phyloP scores from a whole-genome alignment of 2,797 vertebrate species.

The Bucorvus abyssinicus region DNA sequence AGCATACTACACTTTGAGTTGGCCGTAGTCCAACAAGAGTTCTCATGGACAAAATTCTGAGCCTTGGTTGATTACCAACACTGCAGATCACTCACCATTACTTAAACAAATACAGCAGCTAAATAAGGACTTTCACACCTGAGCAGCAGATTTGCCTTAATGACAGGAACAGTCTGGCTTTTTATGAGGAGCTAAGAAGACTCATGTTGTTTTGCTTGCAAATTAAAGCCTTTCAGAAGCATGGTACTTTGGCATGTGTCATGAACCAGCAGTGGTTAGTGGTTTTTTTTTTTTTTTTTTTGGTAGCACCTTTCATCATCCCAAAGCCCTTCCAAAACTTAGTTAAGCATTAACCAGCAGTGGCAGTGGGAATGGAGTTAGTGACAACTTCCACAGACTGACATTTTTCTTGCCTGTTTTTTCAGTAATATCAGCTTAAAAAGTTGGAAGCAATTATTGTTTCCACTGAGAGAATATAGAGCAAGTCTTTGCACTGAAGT shows the following conservation, averaged over 20 bases:
- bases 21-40: background rate
- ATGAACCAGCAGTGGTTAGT: background rate
- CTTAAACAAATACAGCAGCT: background rate
- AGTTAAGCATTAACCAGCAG: slow-evolving; percentile 22
- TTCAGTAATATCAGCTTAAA: background rate
- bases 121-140: background rate
- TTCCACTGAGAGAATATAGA: background rate
- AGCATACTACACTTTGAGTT: background rate
- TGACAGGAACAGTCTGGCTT: background rate
- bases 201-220: background rate
- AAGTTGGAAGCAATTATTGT: background rate
- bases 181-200: background rate
- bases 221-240: background rate
- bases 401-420: accelerated
- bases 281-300: too few species aligned
- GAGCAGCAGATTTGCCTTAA: background rate
- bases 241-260: background rate
- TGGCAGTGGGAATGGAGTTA: background rate
- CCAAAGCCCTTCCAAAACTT: background rate
- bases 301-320: background rate
- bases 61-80: background rate
- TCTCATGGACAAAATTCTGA: background rate
- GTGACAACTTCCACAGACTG: background rate
- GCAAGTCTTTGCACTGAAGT: background rate
- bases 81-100: background rate